These are phyloP conservation scores for Endotricha flammealis DNA, from an alignment of 2,888 invertebrate genomes.

Conservation along the genomic window DNA sequence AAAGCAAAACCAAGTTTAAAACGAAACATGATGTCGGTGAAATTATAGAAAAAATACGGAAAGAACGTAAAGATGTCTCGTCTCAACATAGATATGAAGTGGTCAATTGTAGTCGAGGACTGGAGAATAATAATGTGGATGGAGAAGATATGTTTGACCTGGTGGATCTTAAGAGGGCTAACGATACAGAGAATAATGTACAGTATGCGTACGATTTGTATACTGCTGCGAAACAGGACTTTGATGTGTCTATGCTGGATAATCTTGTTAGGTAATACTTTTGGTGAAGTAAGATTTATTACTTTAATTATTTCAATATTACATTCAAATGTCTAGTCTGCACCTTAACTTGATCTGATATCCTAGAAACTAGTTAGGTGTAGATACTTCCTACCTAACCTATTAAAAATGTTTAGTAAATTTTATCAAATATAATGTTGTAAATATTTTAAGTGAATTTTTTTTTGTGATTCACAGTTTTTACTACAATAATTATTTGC, in stretches of 20 bases:
- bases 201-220: slow-evolving; percentile 68
- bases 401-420: too few species aligned
- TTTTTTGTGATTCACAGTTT: too few species aligned
- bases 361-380: too few species aligned
- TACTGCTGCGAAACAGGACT: slow-evolving; percentile 52
- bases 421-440: too few species aligned
- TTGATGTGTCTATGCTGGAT: slow-evolving; percentile 65
- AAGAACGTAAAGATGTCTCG: slow-evolving; percentile 52
- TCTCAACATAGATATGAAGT: slow-evolving; percentile 58
- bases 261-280: slow-evolving; percentile 60
- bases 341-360: too few species aligned
- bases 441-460: too few species aligned
- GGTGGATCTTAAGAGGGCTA: slow-evolving; percentile 50
- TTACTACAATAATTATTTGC: too few species aligned
- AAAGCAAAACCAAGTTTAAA: slow-evolving; percentile 44
- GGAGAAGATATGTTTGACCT: slow-evolving; percentile 40
- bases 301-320: too few species aligned
- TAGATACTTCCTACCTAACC: too few species aligned
- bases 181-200: slow-evolving; percentile 36
- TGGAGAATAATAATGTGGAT: slow-evolving; percentile 31
- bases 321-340: too few species aligned
- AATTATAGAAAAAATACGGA: slow-evolving; percentile 59
- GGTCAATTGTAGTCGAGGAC: slow-evolving; percentile 57
- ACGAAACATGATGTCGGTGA: slow-evolving; percentile 43
- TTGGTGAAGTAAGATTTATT: too few species aligned